phyloP scores from a whole-genome alignment of 2,888 invertebrate species.

The Invenusta paracnida region DNA sequence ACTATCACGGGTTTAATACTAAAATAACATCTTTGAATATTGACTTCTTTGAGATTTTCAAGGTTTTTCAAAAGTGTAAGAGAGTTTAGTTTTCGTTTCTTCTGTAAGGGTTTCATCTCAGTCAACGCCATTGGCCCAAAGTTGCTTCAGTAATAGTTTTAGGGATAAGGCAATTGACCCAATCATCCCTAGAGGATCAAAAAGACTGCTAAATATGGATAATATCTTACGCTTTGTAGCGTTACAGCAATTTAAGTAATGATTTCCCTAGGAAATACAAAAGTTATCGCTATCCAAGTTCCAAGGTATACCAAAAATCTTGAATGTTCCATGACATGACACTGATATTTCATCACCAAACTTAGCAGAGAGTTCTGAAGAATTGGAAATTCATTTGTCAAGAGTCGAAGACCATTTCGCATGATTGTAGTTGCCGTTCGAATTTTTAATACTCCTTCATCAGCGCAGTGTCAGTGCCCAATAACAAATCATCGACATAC shows the following conservation, averaged over 20 bases:
- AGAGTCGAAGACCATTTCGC: not conserved
- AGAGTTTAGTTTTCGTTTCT: too few species aligned
- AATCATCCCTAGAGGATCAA: too few species aligned
- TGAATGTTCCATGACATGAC: not conserved
- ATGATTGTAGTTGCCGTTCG: not conserved
- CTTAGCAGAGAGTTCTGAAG: not conserved
- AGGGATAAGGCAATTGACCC: too few species aligned
- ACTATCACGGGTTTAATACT: not conserved
- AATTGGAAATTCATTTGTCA: not conserved
- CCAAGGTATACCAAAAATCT: not conserved
- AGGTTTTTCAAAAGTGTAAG: not conserved
- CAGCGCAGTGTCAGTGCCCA: not conserved
- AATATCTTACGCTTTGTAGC: too few species aligned
- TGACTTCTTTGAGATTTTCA: not conserved
- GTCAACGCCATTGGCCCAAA: too few species aligned
- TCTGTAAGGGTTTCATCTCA: too few species aligned
- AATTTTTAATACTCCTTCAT: not conserved
- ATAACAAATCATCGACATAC: not conserved
- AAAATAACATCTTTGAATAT: not conserved
- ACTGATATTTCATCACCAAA: not conserved
- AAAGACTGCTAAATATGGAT: too few species aligned
- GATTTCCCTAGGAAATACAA: too few species aligned
- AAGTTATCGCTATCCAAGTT: not conserved
- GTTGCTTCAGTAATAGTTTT: too few species aligned
- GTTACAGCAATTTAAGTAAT: too few species aligned